These are phyloP conservation scores for Drosophila demipolita DNA, from an alignment of 2,888 invertebrate genomes.

Conservation along the genomic window DNA sequence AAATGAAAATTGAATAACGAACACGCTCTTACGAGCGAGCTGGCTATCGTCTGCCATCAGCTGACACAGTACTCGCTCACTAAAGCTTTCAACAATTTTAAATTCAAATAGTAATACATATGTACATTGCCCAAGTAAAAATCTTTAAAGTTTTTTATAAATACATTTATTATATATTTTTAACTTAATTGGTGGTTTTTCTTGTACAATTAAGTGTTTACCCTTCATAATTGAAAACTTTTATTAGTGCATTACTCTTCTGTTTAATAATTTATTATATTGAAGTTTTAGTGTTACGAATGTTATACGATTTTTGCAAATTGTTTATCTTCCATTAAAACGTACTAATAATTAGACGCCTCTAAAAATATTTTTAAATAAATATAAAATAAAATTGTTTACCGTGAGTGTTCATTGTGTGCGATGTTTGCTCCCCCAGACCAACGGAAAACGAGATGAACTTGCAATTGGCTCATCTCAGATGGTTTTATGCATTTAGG, in stretches of 20 bases:
- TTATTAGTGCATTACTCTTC: not conserved
- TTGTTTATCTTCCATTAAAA: not conserved
- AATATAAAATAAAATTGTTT: not conserved
- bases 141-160: not conserved
- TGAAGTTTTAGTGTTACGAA: not conserved
- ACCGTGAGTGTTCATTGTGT: conserved; percentile 3
- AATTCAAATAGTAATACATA: not conserved
- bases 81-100: not conserved
- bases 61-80: conserved; percentile 35
- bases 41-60: conserved; percentile 27
- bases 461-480: conserved; percentile 5
- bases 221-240: not conserved
- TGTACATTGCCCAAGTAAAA: not conserved
- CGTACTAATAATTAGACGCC: not conserved
- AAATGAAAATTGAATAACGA: conserved; percentile 50
- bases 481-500: conserved; percentile 3
- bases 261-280: not conserved
- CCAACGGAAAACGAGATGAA: conserved; percentile 10
- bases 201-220: not conserved
- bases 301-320: not conserved
- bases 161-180: not conserved
- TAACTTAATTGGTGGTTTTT: not conserved
- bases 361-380: not conserved
- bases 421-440: not conserved
- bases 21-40: conserved; percentile 11